Conservation (phyloP, 2,888 invertebrate genomes). For the Trimorus sp. region DNA sequence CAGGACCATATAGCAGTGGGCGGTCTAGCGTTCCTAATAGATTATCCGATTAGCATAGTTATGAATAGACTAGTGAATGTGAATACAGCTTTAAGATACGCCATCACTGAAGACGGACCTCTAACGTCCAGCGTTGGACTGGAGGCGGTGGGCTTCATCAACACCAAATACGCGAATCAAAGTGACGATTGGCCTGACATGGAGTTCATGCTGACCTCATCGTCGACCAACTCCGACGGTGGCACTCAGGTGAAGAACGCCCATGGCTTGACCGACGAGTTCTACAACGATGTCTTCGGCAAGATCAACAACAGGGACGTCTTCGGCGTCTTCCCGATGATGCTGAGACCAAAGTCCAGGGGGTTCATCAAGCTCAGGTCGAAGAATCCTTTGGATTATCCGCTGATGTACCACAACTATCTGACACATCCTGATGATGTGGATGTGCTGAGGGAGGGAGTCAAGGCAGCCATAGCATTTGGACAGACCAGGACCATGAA, state of each 20-base stretch:
- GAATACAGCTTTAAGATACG: slow-evolving; percentile 91
- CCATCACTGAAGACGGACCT: slow-evolving; percentile 92
- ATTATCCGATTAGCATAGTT: slow-evolving; percentile 90
- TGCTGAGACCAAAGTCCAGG: slow-evolving; percentile 92
- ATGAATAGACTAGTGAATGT: slow-evolving; percentile 91
- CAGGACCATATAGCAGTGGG: slow-evolving; percentile 96
- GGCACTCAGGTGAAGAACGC: slow-evolving; percentile 90
- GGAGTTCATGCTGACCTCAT: slow-evolving; percentile 93
- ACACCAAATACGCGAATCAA: slow-evolving; percentile 93
- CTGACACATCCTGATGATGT: slow-evolving; percentile 93
- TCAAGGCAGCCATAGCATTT: slow-evolving; percentile 91
- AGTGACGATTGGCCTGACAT: slow-evolving; percentile 96
- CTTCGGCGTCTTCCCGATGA: slow-evolving; percentile 93
- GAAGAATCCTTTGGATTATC: slow-evolving; percentile 88
- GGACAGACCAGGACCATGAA: slow-evolving; percentile 90
- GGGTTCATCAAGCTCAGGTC: slow-evolving; percentile 89
- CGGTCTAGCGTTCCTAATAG: slow-evolving; percentile 90
- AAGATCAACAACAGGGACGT: slow-evolving; percentile 89
- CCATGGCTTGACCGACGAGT: slow-evolving; percentile 91
- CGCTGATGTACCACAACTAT: slow-evolving; percentile 95
- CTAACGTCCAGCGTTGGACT: slow-evolving; percentile 93
- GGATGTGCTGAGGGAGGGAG: slow-evolving; percentile 91
- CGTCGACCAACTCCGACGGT: slow-evolving; percentile 92
- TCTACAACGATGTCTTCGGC: slow-evolving; percentile 89
- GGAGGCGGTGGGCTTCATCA: slow-evolving; percentile 93